Base-by-base conservation (phyloP, 1,140 invertebrate species). In the Proales similis region DNA sequence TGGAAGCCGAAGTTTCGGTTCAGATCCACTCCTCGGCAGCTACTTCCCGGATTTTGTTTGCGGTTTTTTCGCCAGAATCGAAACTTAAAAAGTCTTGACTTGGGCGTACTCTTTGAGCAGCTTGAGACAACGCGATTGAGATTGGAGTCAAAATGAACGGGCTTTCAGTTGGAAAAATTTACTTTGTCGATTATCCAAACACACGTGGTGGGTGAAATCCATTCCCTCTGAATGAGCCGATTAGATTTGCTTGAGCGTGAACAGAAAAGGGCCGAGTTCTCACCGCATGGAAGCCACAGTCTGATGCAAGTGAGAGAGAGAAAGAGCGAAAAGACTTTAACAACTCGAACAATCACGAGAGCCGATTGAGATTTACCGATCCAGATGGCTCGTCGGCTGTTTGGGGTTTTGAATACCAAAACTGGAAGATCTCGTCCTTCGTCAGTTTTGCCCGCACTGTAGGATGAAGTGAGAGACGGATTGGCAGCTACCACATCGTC, bases 61-160 rank as follows among this genome's bases (percentile, higher is more conserved):
- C 64, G 38, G 26, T 48, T 65, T 39, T 66, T 66, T 12, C 65
- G 26, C 65, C 65, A 66, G 57, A 66, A 53, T 29, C 65, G 57
- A 14, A 22, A 32, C 46, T 63, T 24, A 63, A 26, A 12, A 51
- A 38, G 24, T 51, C 48, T 22, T 12, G 62, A 17, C 24, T 51
- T 11, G 19, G 19, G 48, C 20, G 6, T 14, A 36, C 51, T 11
- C 42, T 26, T 17, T 20, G 19, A 26, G 38, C 27, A 11, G 42
- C 32, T 6, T 4, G 17, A n/a, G 17, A 19, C 27, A 20, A 22
- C 5, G 39, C 42, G 45, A 29, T 14, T 22, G 24, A 48, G 32
- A 48, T 72, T 67, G 60, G 69, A 60, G 36, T 71, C 74, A 48
- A 76, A 68, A 49, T 68, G 71, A 14, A n/a, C n/a, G n/a, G n/a